Percentiles rank a stretch among this genome's conserved stretches.
Conservation (phyloP, 1,140 invertebrate species). For the Lutraria rhynchaena region DNA sequence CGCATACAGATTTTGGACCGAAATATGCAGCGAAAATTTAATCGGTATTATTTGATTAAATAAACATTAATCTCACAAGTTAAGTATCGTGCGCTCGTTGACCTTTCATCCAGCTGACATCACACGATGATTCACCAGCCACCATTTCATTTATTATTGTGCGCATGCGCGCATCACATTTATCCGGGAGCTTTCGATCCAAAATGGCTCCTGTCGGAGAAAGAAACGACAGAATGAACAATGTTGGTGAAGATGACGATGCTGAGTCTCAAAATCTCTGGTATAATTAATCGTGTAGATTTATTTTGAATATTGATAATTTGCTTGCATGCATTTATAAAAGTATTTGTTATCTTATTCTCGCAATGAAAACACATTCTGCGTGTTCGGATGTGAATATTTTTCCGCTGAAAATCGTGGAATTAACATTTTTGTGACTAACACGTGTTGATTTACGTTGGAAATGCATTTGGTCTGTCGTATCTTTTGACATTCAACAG, state of each 20-base stretch:
- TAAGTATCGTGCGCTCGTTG: not conserved
- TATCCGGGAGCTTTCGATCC: slow-evolving; percentile 68
- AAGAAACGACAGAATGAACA: slow-evolving; percentile 75
- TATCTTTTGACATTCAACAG: too few species aligned
- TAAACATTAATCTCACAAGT: too few species aligned
- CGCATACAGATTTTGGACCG: too few species aligned
- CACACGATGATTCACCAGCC: slow-evolving; percentile 61
- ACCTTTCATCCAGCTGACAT: slow-evolving; percentile 27
- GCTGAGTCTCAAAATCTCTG: slow-evolving; percentile 81
- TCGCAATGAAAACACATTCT: not conserved
- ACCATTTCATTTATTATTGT: slow-evolving; percentile 52
- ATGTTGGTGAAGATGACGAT: slow-evolving; percentile 75
- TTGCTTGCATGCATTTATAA: not conserved
- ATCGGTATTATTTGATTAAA: too few species aligned
- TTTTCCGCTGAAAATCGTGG: not conserved
- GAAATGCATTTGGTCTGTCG: too few species aligned
- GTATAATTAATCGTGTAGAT: slow-evolving; percentile 68
- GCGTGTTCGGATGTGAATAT: slow-evolving; percentile 10
- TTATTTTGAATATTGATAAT: not conserved
- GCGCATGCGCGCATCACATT: slow-evolving; percentile 70
- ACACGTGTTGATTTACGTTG: too few species aligned
- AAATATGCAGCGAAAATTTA: too few species aligned
- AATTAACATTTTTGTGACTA: slow-evolving; percentile 11
- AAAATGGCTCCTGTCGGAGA: slow-evolving; percentile 81
- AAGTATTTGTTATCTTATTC: not conserved